These are phyloP conservation scores for Acridotheres tristis DNA, from an alignment of 2,797 vertebrate species.

Conservation along the genomic window DNA sequence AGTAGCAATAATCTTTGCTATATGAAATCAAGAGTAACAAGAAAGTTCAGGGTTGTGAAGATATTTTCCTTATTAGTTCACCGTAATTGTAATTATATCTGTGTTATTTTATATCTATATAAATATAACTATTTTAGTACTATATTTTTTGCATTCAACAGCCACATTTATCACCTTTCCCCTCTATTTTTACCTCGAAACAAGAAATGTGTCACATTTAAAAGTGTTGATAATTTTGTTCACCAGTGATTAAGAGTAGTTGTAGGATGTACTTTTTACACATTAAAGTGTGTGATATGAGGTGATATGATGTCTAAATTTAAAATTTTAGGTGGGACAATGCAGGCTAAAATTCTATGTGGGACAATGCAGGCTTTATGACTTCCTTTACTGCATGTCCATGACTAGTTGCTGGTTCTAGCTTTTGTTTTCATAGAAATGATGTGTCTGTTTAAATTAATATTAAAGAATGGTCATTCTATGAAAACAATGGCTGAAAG, in stretches of 20 bases:
- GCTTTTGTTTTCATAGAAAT: not conserved
- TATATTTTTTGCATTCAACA: not conserved
- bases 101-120: not conserved
- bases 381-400: not conserved
- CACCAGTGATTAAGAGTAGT: not conserved
- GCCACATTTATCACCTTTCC: not conserved
- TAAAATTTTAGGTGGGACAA: not conserved
- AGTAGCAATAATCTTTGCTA: not conserved
- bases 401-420: not conserved
- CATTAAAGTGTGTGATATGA: not conserved
- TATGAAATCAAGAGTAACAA: not conserved
- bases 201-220: not conserved
- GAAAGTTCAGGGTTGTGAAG: not conserved
- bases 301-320: not conserved
- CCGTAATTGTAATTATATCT: not conserved
- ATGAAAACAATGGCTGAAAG: not conserved
- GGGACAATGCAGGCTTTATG: not conserved
- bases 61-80: not conserved
- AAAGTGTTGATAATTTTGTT: not conserved
- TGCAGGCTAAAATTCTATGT: not conserved
- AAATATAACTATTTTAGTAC: not conserved
- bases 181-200: not conserved
- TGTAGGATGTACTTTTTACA: not conserved
- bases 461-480: not conserved
- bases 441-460: not conserved